Percentiles rank a stretch among this genome's conserved stretches.
phyloP scores from a whole-genome alignment of 2,113 vertebrate species.

The Holacanthus passer region DNA sequence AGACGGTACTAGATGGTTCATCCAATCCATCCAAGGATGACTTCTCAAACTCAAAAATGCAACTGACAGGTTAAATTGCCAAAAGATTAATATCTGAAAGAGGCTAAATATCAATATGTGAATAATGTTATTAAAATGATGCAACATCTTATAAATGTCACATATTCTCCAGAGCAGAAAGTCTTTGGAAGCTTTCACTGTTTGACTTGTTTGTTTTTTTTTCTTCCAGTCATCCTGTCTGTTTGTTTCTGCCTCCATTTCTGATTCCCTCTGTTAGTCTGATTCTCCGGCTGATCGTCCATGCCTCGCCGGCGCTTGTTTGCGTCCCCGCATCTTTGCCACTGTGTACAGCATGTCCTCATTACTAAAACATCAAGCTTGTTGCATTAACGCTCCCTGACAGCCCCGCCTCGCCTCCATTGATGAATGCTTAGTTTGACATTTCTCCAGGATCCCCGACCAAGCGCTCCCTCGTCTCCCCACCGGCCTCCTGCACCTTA shows the following conservation, averaged over 20 bases:
- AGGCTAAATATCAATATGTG: background rate
- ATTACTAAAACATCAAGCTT: conserved; percentile 76
- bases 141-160: background rate
- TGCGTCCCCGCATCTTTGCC: conserved; percentile 33
- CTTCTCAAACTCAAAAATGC: too few species aligned
- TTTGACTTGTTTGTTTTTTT: conserved; percentile 11
- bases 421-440: conserved; percentile 78
- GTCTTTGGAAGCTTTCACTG: background rate
- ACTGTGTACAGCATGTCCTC: conserved; percentile 55
- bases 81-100: background rate
- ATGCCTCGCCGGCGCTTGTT: conserved; percentile 38
- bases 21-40: too few species aligned
- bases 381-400: conserved; percentile 70
- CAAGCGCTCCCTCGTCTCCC: conserved; percentile 8
- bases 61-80: background rate
- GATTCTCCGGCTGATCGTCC: conserved; percentile 46
- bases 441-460: conserved; percentile 59
- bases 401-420: conserved; percentile 55
- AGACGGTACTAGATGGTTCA: too few species aligned
- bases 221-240: conserved; percentile 16
- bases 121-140: background rate
- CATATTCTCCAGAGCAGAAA: background rate
- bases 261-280: conserved; percentile 33
- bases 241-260: conserved; percentile 47
- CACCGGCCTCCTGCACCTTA: background rate